A percentile compares a stretch with the other conserved stretches of the same genome.
Evolutionary conservation across 2,888 invertebrate genomes (phyloP).

Genomic region (Pachydiplax longipennis): DNA sequence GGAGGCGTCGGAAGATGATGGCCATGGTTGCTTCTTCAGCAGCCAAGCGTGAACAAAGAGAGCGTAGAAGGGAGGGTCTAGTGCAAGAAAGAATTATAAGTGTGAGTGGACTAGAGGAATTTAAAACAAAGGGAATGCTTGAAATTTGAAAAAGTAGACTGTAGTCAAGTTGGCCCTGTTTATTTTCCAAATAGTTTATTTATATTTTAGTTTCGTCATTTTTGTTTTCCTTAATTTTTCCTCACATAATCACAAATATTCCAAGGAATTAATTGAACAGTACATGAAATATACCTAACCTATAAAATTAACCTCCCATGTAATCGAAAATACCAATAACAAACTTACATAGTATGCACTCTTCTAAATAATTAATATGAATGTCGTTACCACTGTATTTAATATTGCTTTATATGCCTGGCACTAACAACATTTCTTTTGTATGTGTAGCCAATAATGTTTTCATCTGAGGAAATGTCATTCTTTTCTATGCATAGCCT

Average conservation of each 20-base stretch:
- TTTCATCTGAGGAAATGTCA: background rate
- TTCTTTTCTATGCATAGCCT: slow-evolving; percentile 65
- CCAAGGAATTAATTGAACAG: slow-evolving; percentile 29
- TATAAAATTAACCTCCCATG: slow-evolving; percentile 34
- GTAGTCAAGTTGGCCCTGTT: background rate
- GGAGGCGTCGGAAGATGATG: slow-evolving; percentile 44
- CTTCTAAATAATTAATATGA: background rate
- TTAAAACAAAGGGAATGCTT: background rate
- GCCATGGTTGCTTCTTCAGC: slow-evolving; percentile 28
- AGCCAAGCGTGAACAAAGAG: slow-evolving; percentile 45
- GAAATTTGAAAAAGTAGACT: background rate
- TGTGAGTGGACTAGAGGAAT: slow-evolving; percentile 61
- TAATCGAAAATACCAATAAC: background rate
- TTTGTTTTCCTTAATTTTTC: background rate
- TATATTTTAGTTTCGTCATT: background rate
- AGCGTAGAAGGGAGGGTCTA: slow-evolving; percentile 60
- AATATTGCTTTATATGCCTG: background rate
- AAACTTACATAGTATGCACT: background rate
- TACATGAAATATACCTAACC: slow-evolving; percentile 3
- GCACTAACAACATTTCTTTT: background rate
- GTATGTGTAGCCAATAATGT: background rate
- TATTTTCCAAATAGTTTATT: background rate
- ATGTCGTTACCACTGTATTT: background rate
- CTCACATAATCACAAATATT: slow-evolving; percentile 16
- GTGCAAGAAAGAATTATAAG: slow-evolving; percentile 72